phyloP scores from a whole-genome alignment of 64 coral and sea anemone genomes.

The Porites lutea region DNA sequence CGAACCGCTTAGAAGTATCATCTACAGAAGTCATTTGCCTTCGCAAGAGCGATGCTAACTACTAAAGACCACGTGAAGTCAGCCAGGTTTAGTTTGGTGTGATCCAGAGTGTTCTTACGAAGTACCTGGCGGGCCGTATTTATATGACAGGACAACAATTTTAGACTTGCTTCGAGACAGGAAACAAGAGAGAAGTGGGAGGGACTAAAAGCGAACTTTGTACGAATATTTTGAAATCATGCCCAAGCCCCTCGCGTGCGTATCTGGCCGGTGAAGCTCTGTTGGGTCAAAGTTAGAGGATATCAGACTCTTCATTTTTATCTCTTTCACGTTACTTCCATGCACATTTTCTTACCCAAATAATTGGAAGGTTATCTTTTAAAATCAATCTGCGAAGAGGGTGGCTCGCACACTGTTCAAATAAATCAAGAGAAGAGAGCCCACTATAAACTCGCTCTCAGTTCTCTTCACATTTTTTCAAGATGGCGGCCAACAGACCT shows the following conservation, averaged over 20 bases:
- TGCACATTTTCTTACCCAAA: background rate
- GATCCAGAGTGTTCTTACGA: slow-evolving; percentile 7
- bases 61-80: background rate
- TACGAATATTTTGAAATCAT: background rate
- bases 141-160: background rate
- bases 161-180: background rate
- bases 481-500: slow-evolving; percentile 53
- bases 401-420: too few relatives aligned
- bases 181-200: background rate
- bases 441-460: slow-evolving; percentile 5
- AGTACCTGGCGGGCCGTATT: too few relatives aligned
- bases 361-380: too few relatives aligned
- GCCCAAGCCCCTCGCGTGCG: background rate
- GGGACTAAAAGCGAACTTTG: background rate
- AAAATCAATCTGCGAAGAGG: too few relatives aligned
- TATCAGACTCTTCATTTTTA: background rate
- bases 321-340: background rate
- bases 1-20: background rate
- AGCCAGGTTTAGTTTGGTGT: background rate
- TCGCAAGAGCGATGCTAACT: background rate
- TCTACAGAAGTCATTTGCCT: slow-evolving; percentile 15
- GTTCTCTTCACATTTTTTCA: background rate
- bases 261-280: background rate
- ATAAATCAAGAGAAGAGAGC: too few relatives aligned
- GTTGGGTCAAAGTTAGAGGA: background rate